These are phyloP conservation scores for Notoglanidium macrostoma DNA, from an alignment of 2,797 vertebrate species.

Conservation along the genomic window DNA sequence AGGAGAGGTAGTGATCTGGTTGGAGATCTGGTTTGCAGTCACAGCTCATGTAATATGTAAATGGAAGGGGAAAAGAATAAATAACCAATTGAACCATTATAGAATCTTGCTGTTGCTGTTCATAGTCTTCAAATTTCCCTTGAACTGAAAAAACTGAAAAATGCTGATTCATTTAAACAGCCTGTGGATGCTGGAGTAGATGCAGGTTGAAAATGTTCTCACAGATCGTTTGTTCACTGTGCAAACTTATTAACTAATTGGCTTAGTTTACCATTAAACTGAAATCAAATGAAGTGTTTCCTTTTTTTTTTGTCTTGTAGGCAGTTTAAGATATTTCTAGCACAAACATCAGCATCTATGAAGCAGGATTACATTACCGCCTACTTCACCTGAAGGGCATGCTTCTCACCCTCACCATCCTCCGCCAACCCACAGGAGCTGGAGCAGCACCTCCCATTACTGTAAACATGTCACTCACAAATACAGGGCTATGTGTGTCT, in stretches of 20 bases:
- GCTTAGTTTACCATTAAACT: neutral
- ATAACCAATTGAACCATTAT: neutral
- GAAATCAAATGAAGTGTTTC: neutral
- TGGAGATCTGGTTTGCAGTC: neutral
- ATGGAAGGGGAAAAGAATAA: neutral
- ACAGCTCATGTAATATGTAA: neutral
- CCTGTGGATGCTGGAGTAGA: neutral
- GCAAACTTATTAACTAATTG: neutral
- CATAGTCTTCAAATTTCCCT: neutral
- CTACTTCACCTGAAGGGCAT: neutral
- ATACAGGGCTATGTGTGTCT: neutral
- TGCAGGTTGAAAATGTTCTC: neutral
- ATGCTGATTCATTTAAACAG: neutral
- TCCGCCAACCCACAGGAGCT: neutral
- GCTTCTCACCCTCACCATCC: neutral
- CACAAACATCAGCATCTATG: neutral
- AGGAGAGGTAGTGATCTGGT: neutral
- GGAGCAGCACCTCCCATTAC: neutral
- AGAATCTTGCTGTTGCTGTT: neutral
- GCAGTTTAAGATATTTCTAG: neutral
- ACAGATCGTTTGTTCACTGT: neutral
- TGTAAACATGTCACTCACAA: slow-evolving; percentile 22
- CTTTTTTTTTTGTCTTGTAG: neutral
- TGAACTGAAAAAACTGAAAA: neutral
- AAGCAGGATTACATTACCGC: slow-evolving; percentile 1